Base-by-base conservation (phyloP, 64 coral and sea anemone genomes). In the Stylophora pistillata region DNA sequence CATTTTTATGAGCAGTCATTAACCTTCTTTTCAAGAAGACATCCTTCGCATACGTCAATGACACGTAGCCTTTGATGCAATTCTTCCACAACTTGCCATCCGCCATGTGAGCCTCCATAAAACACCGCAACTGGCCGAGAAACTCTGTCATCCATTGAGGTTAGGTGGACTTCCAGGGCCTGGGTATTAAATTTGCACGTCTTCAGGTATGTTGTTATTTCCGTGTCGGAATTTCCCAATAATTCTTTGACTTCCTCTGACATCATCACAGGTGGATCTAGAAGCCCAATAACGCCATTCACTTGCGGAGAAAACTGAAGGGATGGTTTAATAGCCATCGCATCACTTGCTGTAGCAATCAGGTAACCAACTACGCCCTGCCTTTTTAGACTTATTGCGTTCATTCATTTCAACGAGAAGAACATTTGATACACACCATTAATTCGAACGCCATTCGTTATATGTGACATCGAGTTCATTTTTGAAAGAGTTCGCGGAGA, bases 281-380 rank as follows among this genome's bases (percentile, higher is more conserved):
- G 6, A 28, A 81, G 58, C 14, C 41, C 23, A 11, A 88, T 57
- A 76, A 76, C 76, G 30, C 71, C 71, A 74, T 88, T 88, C 59
- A 18, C 56, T 29, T 73, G 74, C 18, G 23, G 86, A 76, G 29
- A 75, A 62, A 73, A 58, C 74, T 88, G 86, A 60, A 88, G 86
- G 53, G 71, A 71, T 31, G 86, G 72, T 88, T 88, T 76, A 30
- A 87, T 87, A 30, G 85, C 85, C 70, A 88, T 88, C 9, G 86
- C 71, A 88, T 88, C 72, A 74, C 72, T 88, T 60, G 72, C 86
- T 61, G 72, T 60, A 32, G 32, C 72, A 58, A 75, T 37, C 61
- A 88, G 73, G 25, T 81, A 81, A 32, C 56, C 26, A 58, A 88
- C 73, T 58, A 88, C 28, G 60, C 26, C 23, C 56, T 74, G 85